Conservation (phyloP, 2,797 vertebrate species). For the Pygocentrus nattereri region DNA sequence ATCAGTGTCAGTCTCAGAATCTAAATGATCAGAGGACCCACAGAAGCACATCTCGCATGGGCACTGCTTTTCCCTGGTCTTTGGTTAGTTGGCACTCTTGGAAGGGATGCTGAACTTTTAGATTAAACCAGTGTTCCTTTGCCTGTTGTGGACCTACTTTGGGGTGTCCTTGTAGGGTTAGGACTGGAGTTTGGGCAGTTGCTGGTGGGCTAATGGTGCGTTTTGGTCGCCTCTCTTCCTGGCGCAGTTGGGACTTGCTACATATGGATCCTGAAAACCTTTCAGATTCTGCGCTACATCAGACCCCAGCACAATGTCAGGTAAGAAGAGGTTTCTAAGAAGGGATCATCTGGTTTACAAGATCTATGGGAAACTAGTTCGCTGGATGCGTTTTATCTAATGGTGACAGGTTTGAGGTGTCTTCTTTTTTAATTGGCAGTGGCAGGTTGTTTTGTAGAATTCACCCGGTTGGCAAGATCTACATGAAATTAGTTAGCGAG, state of each 20-base stretch:
- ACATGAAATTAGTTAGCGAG: neutral
- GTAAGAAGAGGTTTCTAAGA: slow-evolving; percentile 64
- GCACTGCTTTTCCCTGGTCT: neutral
- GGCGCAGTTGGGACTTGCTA: slow-evolving; percentile 82
- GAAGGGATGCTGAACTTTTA: slow-evolving; percentile 33
- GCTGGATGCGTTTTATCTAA: too few species aligned
- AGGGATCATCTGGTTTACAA: neutral
- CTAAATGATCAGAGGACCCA: neutral
- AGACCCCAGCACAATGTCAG: slow-evolving; percentile 58
- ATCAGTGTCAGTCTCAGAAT: neutral
- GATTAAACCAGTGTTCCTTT: neutral
- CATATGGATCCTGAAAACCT: slow-evolving; percentile 68
- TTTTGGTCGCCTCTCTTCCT: slow-evolving; percentile 75
- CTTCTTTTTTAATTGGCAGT: too few species aligned
- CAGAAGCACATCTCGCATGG: neutral
- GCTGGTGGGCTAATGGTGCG: slow-evolving; percentile 69
- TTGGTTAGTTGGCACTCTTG: neutral
- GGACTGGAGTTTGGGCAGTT: neutral
- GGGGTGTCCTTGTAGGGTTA: neutral
- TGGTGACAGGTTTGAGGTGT: too few species aligned
- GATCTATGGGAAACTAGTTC: neutral
- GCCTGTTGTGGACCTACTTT: slow-evolving; percentile 6
- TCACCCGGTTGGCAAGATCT: neutral
- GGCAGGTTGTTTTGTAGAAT: too few species aligned
- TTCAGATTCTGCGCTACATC: slow-evolving; percentile 52